Conservation (phyloP, 2,888 invertebrate species). For the Caenorhabditis japonica region DNA sequence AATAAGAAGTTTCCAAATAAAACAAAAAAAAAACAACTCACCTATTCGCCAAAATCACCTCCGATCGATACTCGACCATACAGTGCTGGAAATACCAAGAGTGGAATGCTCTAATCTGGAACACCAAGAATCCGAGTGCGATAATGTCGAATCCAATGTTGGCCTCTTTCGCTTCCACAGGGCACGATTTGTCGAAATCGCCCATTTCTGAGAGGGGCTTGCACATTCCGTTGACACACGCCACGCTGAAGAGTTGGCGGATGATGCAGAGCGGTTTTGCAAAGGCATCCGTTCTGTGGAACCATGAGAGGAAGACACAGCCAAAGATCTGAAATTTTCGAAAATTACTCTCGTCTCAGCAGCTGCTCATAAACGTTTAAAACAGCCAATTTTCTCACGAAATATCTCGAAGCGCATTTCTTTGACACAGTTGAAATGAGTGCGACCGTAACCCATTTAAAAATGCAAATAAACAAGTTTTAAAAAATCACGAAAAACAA, state of each 20-base stretch:
- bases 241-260: slow-evolving; percentile 90
- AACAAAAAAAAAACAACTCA: slow-evolving; percentile 23
- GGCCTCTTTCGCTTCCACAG: slow-evolving; percentile 86
- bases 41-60: slow-evolving; percentile 90
- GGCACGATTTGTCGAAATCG: slow-evolving; percentile 80
- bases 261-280: slow-evolving; percentile 80
- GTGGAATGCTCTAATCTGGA: slow-evolving; percentile 91
- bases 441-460: too few relatives aligned
- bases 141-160: slow-evolving; percentile 94
- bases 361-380: too few relatives aligned
- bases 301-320: slow-evolving; percentile 82
- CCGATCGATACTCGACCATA: slow-evolving; percentile 93
- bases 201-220: background rate
- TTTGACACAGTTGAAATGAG: too few relatives aligned
- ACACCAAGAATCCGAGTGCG: slow-evolving; percentile 91
- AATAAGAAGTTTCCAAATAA: background rate
- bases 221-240: slow-evolving; percentile 82
- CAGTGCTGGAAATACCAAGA: slow-evolving; percentile 98
- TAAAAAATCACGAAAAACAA: too few relatives aligned
- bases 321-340: slow-evolving; percentile 90
- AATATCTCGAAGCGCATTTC: too few relatives aligned
- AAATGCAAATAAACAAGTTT: too few relatives aligned
- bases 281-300: slow-evolving; percentile 1
- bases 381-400: too few relatives aligned
- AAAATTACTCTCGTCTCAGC: too few relatives aligned